phyloP scores from a whole-genome alignment of 2,113 vertebrate species.

The Trematocara variabile region DNA sequence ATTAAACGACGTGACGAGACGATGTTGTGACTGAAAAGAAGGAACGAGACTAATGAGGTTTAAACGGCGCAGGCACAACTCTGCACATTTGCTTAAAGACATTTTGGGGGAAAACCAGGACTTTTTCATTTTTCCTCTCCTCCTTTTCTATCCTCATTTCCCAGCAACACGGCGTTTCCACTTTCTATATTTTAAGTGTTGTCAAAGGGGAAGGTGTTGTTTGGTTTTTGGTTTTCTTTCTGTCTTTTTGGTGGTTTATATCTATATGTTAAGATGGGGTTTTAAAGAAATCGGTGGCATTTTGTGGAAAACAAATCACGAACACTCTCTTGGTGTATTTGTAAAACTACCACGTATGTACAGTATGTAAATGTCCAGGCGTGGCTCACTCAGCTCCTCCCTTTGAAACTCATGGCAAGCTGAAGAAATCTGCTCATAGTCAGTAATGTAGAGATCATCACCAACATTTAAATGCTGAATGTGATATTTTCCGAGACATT shows the following conservation, averaged over 20 bases:
- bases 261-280: conserved; percentile 43
- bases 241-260: conserved; percentile 65
- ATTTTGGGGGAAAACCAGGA: conserved; percentile 82
- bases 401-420: conserved; percentile 59
- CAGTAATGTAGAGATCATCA: conserved; percentile 91
- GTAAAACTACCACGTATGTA: conserved; percentile 96
- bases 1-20: conserved; percentile 64
- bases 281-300: conserved; percentile 81
- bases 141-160: conserved; percentile 82
- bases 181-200: conserved; percentile 99
- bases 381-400: conserved; percentile 78
- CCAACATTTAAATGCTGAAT: conserved; percentile 97
- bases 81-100: conserved; percentile 88
- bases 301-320: conserved; percentile 92
- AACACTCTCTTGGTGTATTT: conserved; percentile 98
- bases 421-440: conserved; percentile 83
- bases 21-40: conserved; percentile 72
- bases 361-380: conserved; percentile 94
- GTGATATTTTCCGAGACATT: conserved; percentile 99
- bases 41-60: conserved; percentile 86
- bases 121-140: conserved; percentile 73
- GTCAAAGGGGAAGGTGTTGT: conserved; percentile 89
- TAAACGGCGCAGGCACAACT: conserved; percentile 84
- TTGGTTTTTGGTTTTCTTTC: conserved; percentile 26
- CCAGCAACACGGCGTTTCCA: conserved; percentile 91